Conservation (phyloP, 2,888 invertebrate species). For the Pyrrhosoma nymphula region DNA sequence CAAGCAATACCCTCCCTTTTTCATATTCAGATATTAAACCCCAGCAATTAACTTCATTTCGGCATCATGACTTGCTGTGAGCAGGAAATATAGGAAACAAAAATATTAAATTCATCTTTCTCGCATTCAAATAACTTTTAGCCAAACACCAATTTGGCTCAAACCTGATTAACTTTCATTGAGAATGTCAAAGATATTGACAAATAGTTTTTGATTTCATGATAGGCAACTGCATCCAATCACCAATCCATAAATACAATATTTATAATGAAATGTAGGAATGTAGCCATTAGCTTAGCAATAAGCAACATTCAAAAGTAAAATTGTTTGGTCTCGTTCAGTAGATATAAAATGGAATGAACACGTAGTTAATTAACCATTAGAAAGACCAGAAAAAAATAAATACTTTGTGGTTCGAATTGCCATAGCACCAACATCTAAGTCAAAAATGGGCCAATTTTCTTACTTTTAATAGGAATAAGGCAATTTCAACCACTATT, state of each 20-base stretch:
- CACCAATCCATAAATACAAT: slow-evolving; percentile 38
- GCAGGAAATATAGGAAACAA: slow-evolving; percentile 28
- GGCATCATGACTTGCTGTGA: background rate
- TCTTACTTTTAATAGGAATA: slow-evolving; percentile 66
- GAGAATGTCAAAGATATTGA: background rate
- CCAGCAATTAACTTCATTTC: background rate
- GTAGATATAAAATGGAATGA: slow-evolving; percentile 59
- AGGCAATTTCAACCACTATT: slow-evolving; percentile 61
- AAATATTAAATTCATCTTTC: background rate
- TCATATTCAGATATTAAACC: background rate
- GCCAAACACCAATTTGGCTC: slow-evolving; percentile 18
- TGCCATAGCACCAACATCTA: slow-evolving; percentile 66
- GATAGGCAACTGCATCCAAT: background rate
- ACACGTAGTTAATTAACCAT: slow-evolving; percentile 52
- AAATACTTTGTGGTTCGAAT: slow-evolving; percentile 65
- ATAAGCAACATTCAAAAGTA: slow-evolving; percentile 49
- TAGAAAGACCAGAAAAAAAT: slow-evolving; percentile 64
- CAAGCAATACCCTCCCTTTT: slow-evolving; percentile 42
- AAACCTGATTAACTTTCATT: background rate
- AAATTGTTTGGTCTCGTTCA: slow-evolving; percentile 47
- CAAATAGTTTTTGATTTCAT: slow-evolving; percentile 17
- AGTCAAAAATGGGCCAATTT: slow-evolving; percentile 61
- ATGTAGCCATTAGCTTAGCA: slow-evolving; percentile 56
- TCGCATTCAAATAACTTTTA: background rate
- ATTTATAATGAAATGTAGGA: slow-evolving; percentile 26